Conservation (phyloP, 2,888 invertebrate genomes). For the Prenolepis imparis region DNA sequence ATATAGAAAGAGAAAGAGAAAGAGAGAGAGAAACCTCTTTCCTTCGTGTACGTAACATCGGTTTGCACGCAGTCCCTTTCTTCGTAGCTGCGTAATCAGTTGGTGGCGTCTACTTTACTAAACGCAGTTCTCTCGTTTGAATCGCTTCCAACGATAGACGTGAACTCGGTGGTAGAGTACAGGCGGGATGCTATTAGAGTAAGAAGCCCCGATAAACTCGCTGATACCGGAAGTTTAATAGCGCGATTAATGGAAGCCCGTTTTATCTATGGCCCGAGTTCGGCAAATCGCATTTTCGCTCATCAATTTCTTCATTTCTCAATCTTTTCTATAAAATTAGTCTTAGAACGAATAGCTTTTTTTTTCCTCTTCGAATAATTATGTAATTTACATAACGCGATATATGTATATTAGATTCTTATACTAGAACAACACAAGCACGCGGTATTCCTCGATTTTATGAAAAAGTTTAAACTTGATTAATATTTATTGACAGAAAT, state of each 20-base stretch:
- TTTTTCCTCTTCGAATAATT: not conserved
- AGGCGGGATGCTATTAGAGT: constrained; percentile 60
- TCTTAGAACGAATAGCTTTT: not conserved
- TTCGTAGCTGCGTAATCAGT: constrained; percentile 73
- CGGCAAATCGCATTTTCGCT: constrained; percentile 39
- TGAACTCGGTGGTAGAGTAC: constrained; percentile 35
- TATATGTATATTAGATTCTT: not conserved
- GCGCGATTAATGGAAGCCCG: constrained; percentile 63
- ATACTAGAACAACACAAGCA: too few relatives aligned
- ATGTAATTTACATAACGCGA: not conserved
- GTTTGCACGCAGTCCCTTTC: constrained; percentile 55
- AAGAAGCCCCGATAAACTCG: constrained; percentile 40
- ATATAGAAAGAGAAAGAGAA: constrained; percentile 50
- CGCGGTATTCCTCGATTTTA: too few relatives aligned
- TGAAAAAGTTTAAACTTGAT: too few relatives aligned
- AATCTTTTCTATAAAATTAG: constrained; percentile 25
- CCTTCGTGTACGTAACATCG: constrained; percentile 65
- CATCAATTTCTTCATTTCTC: not conserved
- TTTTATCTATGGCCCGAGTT: constrained; percentile 51
- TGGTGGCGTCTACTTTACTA: constrained; percentile 66
- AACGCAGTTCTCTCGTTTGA: constrained; percentile 65
- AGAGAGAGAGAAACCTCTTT: constrained; percentile 45
- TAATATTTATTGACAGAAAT: too few relatives aligned
- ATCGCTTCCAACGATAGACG: constrained; percentile 64
- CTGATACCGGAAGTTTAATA: constrained; percentile 56